Base-by-base conservation (phyloP, 1,140 invertebrate species). In the Mactra quadrangularis region DNA sequence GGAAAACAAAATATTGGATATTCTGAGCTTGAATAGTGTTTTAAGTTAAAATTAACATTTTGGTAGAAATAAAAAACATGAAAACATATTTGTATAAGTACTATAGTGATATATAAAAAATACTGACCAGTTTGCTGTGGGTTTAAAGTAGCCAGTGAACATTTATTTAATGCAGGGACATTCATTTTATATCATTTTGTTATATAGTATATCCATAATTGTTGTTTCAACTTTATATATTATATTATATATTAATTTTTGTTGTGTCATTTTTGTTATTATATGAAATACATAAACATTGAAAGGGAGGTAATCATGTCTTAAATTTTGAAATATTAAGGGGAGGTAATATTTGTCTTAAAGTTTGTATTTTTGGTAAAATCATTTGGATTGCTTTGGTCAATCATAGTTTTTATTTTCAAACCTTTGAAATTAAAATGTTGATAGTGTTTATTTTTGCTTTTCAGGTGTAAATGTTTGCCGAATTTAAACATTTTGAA, bases 61-160 rank as follows among this genome's bases (percentile, higher is more conserved):
- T n/a, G n/a, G n/a, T n/a, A n/a, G n/a, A n/a, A n/a, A n/a, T n/a
- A n/a, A n/a, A n/a, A n/a, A n/a, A n/a, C n/a, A n/a, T n/a, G n/a
- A n/a, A n/a, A n/a, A n/a, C n/a, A n/a, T n/a, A n/a, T n/a, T n/a
- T n/a, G n/a, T n/a, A n/a, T n/a, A n/a, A n/a, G n/a, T n/a, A n/a
- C n/a, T n/a, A n/a, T n/a, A n/a, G n/a, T n/a, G n/a, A n/a, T n/a
- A n/a, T n/a, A n/a, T n/a, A n/a, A n/a, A 35, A 38, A 1, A 3
- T 13, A 19, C 25, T 82, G 60, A 62, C 84, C 84, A 82, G 52
- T 87, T 68, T 68, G 78, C 83, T 84, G 75, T 47, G 77, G 79
- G 82, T 77, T 74, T 79, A 66, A 85, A 84, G 86, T 74, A 87
- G 78, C 86, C 84, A 85, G 82, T 84, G 86, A 86, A 22, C 29